phyloP scores from a whole-genome alignment of 2,113 vertebrate genomes.

The Coptodon rendalli region DNA sequence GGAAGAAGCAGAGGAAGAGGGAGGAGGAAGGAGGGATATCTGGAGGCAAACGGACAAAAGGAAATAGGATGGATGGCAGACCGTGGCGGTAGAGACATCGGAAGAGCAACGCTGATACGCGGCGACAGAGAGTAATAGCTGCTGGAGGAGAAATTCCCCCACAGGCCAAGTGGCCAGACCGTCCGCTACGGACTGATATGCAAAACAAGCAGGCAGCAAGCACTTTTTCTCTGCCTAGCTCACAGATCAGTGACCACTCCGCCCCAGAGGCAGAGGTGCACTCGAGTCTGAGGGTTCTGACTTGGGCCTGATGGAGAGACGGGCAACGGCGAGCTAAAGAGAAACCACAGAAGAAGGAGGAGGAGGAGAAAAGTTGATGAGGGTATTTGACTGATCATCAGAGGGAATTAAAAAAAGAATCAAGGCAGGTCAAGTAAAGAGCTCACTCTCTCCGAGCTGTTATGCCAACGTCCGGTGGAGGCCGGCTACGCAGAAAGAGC shows the following conservation, averaged over 20 bases:
- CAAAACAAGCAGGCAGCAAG: slow-evolving; percentile 38
- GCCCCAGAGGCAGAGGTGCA: neutral
- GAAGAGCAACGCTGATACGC: neutral
- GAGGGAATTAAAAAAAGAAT: neutral
- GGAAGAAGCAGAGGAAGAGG: neutral
- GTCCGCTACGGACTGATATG: slow-evolving; percentile 47
- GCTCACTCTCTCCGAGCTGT: neutral
- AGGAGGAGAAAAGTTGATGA: neutral
- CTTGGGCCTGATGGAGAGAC: neutral
- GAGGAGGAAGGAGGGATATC: neutral
- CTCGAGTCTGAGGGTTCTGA: neutral
- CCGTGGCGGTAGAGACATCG: neutral
- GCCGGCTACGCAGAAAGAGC: slow-evolving; percentile 68
- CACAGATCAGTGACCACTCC: slow-evolving; percentile 17
- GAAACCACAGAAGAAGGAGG: neutral
- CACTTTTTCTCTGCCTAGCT: slow-evolving; percentile 41
- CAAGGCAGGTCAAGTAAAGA: neutral
- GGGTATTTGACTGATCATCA: neutral
- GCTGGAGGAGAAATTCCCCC: slow-evolving; percentile 6
- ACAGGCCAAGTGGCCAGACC: neutral
- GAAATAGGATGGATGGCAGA: slow-evolving; percentile 8
- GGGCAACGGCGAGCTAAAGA: neutral
- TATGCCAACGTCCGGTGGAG: slow-evolving; percentile 71
- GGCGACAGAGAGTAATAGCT: neutral
- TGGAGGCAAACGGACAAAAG: neutral